Evolutionary conservation across 2,888 invertebrate genomes (phyloP), one percentile per base, ranked within the genome.

Genomic region (Eristalinus sepulchralis): DNA sequence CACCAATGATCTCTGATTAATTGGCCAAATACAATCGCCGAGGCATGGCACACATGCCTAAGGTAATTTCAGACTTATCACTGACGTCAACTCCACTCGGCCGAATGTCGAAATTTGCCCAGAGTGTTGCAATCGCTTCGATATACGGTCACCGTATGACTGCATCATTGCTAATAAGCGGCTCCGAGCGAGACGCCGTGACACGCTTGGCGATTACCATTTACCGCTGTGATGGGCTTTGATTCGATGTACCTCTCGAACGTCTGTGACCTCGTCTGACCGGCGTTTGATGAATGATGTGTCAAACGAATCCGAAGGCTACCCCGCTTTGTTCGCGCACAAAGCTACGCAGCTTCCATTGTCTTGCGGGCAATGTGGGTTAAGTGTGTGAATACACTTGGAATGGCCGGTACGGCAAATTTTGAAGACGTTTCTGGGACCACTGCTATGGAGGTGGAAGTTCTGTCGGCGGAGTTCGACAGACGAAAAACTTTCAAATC

Each of bases 271-370:
- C 64, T 75, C 39, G 57, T 17, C 4, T n/a, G 64, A 36, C 20
- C 27, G 27, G 36, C 36, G 20, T 13, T 57, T 66, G 64, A 75
- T 75, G 39, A 59, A 66, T 75, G 57, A 20, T 27, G 11, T 75
- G 24, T 66, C 57, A 57, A 57, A 57, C 34, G 57, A 9, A 27
- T 11, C 57, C 33, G 75, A 75, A 75, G 75, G 75, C 13, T 36
- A 39, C 13, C 22, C 24, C 20, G 24, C 4, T 1, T 24, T 24
- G 22, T 39, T 39, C 22, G 20, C 9, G 22, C 1, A 55, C 20
- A 55, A 55, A 57, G 22, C 57, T 13, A 5, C 13, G 10, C 24
- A 27, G 24, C 11, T 13, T 13, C 24, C 57, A 57, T 24, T 57
- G 57, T 24, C 24, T 57, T 11, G 39, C 22, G 24, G 24, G 17